These are phyloP conservation scores for Drosophila borealis DNA, from an alignment of 2,888 invertebrate genomes.

Conservation along the genomic window DNA sequence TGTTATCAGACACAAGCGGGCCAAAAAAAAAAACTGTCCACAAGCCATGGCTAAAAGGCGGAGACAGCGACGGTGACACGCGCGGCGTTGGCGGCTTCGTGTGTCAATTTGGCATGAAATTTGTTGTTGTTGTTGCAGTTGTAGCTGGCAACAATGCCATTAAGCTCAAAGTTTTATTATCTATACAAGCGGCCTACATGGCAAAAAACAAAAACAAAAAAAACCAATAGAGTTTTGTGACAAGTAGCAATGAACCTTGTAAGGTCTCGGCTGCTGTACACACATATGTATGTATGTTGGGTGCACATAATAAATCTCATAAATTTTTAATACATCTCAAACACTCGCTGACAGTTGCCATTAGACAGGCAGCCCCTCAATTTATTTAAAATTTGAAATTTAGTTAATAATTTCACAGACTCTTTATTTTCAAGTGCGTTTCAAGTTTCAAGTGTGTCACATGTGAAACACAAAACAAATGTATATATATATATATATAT, in stretches of 20 bases:
- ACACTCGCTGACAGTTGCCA: slow-evolving; percentile 30
- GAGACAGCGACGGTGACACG: slow-evolving; percentile 50
- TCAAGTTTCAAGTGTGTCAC: slow-evolving; percentile 47
- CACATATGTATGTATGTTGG: slow-evolving; percentile 3
- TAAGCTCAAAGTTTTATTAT: slow-evolving; percentile 71
- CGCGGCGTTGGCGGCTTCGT: slow-evolving; percentile 59
- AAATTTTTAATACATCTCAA: slow-evolving; percentile 60
- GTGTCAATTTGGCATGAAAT: slow-evolving; percentile 64
- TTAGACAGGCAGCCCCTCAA: slow-evolving; percentile 24
- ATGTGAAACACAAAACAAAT: slow-evolving; percentile 9
- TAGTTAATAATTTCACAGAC: slow-evolving; percentile 29
- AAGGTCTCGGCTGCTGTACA: slow-evolving; percentile 66
- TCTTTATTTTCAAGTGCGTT: slow-evolving; percentile 36
- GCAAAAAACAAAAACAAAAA: slow-evolving; percentile 25
- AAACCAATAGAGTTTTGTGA: slow-evolving; percentile 58
- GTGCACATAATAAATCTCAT: slow-evolving; percentile 58
- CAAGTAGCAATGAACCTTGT: slow-evolving; percentile 77
- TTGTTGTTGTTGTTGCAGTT: slow-evolving; percentile 41
- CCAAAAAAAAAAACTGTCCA: slow-evolving; percentile 27
- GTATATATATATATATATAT: not conserved
- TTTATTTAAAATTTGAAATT: slow-evolving; percentile 41
- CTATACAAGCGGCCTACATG: slow-evolving; percentile 69
- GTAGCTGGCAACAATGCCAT: slow-evolving; percentile 68
- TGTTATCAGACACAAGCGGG: slow-evolving; percentile 52
- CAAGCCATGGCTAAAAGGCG: slow-evolving; percentile 64